These are phyloP conservation scores for Micrasema minimum DNA, from an alignment of 1,140 invertebrate genomes.

Conservation along the genomic window DNA sequence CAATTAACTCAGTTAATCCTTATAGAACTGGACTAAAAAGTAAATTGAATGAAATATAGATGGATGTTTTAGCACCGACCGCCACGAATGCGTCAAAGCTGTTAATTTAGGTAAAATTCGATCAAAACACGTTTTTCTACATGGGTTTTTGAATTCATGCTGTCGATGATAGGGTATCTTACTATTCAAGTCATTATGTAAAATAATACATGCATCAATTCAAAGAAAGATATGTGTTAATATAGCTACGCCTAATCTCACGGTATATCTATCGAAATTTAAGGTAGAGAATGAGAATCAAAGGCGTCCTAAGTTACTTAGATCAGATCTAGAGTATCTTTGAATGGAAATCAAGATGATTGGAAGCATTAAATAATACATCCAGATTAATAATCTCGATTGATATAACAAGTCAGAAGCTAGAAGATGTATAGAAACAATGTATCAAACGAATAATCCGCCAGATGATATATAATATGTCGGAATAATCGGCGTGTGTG, in stretches of 20 bases:
- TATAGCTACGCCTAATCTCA: neutral
- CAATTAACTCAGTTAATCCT: no score
- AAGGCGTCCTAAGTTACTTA: slow-evolving; percentile 17
- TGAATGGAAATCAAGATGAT: slow-evolving; percentile 30
- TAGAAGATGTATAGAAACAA: slow-evolving; percentile 15
- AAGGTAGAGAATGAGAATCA: slow-evolving; percentile 29
- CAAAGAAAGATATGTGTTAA: slow-evolving; percentile 41
- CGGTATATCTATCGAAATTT: slow-evolving; percentile 28
- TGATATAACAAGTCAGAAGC: slow-evolving; percentile 33
- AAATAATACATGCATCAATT: slow-evolving; percentile 24
- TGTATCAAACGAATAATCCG: slow-evolving; percentile 10
- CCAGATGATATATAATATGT: no score
- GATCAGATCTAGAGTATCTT: slow-evolving; percentile 21
- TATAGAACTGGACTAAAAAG: no score
- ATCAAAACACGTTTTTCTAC: no score
- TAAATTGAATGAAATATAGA: no score
- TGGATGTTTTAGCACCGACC: no score
- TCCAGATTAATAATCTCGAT: slow-evolving; percentile 32
- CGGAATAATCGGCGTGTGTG: no score
- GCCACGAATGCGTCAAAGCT: no score
- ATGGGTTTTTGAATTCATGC: no score
- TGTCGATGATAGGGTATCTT: no score
- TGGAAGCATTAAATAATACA: slow-evolving; percentile 36
- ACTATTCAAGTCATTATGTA: no score
- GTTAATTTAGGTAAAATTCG: no score